A percentile compares a stretch with the other conserved stretches of the same genome.
These are phyloP conservation scores for Neopelma chrysocephalum DNA, from an alignment of 2,797 vertebrate genomes.

Conservation along the genomic window DNA sequence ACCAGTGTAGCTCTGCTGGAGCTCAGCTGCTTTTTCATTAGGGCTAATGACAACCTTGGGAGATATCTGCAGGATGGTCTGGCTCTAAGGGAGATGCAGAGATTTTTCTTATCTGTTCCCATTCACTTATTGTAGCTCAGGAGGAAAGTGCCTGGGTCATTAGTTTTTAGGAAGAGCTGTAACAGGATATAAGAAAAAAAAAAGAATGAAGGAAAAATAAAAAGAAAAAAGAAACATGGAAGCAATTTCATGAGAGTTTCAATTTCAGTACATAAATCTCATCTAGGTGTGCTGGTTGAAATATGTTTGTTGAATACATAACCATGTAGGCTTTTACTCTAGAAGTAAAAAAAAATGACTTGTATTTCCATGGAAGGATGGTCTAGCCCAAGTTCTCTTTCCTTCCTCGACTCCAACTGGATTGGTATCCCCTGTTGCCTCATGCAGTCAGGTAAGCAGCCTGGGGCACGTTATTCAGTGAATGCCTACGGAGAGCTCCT, in stretches of 20 bases:
- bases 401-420: not conserved
- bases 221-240: not conserved
- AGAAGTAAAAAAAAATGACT: not conserved
- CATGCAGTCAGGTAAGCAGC: not conserved
- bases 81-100: not conserved
- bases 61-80: not conserved
- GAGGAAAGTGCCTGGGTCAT: not conserved
- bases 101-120: slow-evolving; percentile 31
- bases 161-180: slow-evolving; percentile 4
- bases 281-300: not conserved
- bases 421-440: not conserved
- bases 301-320: not conserved
- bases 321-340: not conserved
- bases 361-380: not conserved
- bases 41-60: slow-evolving; percentile 26
- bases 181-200: not conserved
- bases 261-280: not conserved
- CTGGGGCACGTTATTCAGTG: not conserved
- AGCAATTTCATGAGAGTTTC: not conserved
- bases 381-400: not conserved
- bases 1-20: not conserved
- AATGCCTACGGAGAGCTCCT: not conserved
- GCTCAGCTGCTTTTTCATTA: slow-evolving; percentile 20
- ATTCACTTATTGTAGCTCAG: slow-evolving; percentile 16
- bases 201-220: no score